phyloP scores from a whole-genome alignment of 2,113 vertebrate genomes.

The Dipodomys spectabilis region DNA sequence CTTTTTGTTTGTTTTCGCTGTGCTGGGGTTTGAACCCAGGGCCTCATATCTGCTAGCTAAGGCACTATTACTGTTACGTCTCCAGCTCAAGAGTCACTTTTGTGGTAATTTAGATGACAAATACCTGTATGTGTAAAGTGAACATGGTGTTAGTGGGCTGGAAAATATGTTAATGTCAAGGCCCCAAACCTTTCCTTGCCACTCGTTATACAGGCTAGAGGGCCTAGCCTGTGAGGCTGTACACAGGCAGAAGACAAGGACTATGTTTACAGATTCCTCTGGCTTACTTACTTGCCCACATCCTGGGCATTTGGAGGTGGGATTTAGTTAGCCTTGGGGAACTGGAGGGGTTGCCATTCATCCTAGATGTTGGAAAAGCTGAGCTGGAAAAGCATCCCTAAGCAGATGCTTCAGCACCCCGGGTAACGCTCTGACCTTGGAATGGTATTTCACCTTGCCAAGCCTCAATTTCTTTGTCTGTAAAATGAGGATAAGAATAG shows the following conservation, averaged over 20 bases:
- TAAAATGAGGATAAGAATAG: slow-evolving; percentile 54
- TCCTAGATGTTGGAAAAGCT: background rate
- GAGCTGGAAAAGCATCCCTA: background rate
- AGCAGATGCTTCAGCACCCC: background rate
- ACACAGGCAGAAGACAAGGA: too few relatives aligned
- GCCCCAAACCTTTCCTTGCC: background rate
- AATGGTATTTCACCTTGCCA: slow-evolving; percentile 24
- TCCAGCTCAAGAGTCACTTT: background rate
- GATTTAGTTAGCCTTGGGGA: background rate
- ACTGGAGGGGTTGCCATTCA: background rate
- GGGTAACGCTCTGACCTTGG: background rate
- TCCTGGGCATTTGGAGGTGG: background rate
- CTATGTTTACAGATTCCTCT: background rate
- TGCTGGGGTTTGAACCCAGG: background rate
- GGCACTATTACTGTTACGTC: background rate
- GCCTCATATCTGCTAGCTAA: background rate
- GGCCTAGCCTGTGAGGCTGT: too few relatives aligned
- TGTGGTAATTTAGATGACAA: background rate
- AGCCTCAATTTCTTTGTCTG: slow-evolving; percentile 61
- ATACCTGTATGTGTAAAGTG: background rate
- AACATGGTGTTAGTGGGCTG: background rate
- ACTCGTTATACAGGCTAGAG: too few relatives aligned
- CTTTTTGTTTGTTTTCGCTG: background rate
- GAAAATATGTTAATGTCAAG: background rate
- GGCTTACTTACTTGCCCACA: background rate